Percentiles rank a stretch among this genome's conserved stretches.
These are phyloP conservation scores for Adineta ricciae DNA, from an alignment of 2,888 invertebrate genomes.

Conservation along the genomic window DNA sequence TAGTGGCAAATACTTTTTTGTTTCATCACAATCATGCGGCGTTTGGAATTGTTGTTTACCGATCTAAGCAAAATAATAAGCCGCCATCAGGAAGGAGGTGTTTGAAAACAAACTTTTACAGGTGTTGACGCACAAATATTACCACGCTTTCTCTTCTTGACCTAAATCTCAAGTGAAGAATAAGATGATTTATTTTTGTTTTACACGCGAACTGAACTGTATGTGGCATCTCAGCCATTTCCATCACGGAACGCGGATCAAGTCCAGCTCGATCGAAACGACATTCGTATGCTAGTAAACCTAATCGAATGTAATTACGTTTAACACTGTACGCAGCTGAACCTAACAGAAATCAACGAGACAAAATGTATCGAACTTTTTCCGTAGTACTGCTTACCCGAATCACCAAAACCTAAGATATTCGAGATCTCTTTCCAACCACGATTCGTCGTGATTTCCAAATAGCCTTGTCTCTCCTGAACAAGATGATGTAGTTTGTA, in stretches of 20 bases:
- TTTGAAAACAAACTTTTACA: not conserved
- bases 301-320: constrained; percentile 5
- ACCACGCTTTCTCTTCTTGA: constrained; percentile 4
- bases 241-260: not conserved
- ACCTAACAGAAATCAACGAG: not conserved
- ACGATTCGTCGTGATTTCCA: constrained; percentile 18
- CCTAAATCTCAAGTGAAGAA: not conserved
- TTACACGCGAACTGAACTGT: not conserved
- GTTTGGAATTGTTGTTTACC: not conserved
- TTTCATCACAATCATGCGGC: not conserved
- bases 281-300: constrained; percentile 7
- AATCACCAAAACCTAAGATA: constrained; percentile 9
- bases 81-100: too few relatives aligned
- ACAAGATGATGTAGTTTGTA: constrained; percentile 14
- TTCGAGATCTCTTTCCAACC: constrained; percentile 6
- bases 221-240: not conserved
- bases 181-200: not conserved
- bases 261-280: not conserved
- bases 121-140: not conserved
- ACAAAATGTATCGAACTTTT: too few relatives aligned
- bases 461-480: constrained; percentile 2
- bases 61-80: not conserved
- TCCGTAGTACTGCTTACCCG: too few relatives aligned
- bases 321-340: constrained; percentile 14
- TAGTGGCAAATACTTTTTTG: not conserved